These are phyloP conservation scores for Xestia sexstrigata DNA, from an alignment of 2,888 invertebrate genomes.

Conservation along the genomic window DNA sequence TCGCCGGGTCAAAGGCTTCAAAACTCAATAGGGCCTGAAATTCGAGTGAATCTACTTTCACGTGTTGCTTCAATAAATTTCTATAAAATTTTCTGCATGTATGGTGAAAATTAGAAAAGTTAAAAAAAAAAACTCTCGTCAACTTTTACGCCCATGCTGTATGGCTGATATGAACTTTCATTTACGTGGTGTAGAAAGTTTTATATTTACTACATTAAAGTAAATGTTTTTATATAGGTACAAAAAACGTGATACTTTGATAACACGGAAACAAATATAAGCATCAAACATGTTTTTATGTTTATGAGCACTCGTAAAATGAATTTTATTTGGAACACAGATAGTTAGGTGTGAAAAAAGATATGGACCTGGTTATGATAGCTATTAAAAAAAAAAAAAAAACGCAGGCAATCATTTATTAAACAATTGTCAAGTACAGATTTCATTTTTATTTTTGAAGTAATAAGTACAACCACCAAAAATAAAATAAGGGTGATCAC, in stretches of 20 bases:
- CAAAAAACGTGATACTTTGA: slow-evolving; percentile 19
- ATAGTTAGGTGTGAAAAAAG: slow-evolving; percentile 20
- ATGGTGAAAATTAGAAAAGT: slow-evolving; percentile 49
- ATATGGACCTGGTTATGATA: neutral
- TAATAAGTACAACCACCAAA: neutral
- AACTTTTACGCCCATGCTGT: neutral
- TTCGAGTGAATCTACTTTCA: slow-evolving; percentile 75
- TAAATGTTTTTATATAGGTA: neutral
- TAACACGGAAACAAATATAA: slow-evolving; percentile 45
- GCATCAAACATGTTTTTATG: slow-evolving; percentile 30
- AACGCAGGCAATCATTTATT: neutral
- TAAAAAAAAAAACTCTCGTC: slow-evolving; percentile 7
- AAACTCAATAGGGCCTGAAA: slow-evolving; percentile 85
- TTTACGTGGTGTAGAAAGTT: slow-evolving; percentile 2
- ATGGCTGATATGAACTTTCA: neutral
- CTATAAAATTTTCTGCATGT: slow-evolving; percentile 61
- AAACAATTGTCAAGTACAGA: neutral
- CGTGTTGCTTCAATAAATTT: slow-evolving; percentile 68
- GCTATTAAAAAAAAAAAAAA: neutral
- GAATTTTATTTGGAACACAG: slow-evolving; percentile 34
- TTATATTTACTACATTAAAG: neutral
- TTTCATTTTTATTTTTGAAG: neutral
- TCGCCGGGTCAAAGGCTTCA: slow-evolving; percentile 83
- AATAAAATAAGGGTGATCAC: no score
- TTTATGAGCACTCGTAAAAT: slow-evolving; percentile 56